Evolutionary conservation across 1,140 invertebrate genomes (phyloP).

Genomic region (Temnothorax longispinosus): DNA sequence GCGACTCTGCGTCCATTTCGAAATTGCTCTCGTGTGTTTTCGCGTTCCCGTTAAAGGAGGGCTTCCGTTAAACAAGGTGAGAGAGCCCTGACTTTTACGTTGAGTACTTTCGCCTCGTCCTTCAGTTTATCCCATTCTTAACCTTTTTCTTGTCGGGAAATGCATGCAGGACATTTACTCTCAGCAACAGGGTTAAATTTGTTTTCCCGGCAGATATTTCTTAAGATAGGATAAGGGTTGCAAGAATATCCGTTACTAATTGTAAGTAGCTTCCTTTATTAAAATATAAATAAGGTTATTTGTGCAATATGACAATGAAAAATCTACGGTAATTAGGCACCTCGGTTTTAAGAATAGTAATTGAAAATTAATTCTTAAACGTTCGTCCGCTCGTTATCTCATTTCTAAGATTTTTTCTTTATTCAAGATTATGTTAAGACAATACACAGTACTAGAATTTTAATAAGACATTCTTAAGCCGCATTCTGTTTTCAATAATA

Average conservation of each 20-base stretch:
- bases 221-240: not conserved
- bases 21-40: slow-evolving; percentile 66
- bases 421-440: not conserved
- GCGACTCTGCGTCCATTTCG: slow-evolving; percentile 65
- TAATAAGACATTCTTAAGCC: not conserved
- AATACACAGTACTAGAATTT: not conserved
- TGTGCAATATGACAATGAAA: not conserved
- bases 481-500: not conserved
- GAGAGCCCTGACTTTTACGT: slow-evolving; percentile 19
- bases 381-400: not conserved
- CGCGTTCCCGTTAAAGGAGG: slow-evolving; percentile 8
- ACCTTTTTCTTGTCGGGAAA: not conserved
- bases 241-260: not conserved
- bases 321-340: not conserved
- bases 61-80: slow-evolving; percentile 60
- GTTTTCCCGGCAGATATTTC: not conserved
- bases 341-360: not conserved
- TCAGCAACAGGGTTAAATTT: not conserved
- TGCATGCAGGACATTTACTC: not conserved
- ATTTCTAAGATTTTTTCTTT: not conserved
- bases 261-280: not conserved
- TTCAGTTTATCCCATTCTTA: not conserved
- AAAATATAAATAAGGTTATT: not conserved
- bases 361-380: slow-evolving; percentile 5
- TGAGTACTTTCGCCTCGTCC: slow-evolving; percentile 5